Evolutionary conservation across 2,888 invertebrate genomes (phyloP).

Genomic region (Macaria notata): DNA sequence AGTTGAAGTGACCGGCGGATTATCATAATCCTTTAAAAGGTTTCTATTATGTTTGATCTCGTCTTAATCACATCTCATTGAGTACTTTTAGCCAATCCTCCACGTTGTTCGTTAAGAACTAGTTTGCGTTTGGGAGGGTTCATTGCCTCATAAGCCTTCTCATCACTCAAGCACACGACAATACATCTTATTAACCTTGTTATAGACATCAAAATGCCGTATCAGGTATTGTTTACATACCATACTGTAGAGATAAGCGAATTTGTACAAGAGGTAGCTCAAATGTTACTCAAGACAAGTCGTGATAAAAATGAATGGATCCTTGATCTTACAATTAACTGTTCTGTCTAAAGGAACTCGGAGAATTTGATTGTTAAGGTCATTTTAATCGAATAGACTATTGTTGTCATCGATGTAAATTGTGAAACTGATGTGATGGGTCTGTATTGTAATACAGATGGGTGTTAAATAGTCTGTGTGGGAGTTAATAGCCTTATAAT

Average conservation of each 20-base stretch:
- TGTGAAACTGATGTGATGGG: background rate
- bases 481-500: no score
- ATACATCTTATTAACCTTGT: constrained; percentile 24
- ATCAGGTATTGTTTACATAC: constrained; percentile 23
- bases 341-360: constrained; percentile 1
- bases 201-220: constrained; percentile 33
- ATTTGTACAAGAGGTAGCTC: constrained; percentile 33
- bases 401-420: constrained; percentile 1
- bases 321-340: constrained; percentile 9
- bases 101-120: constrained; percentile 57
- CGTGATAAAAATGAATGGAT: constrained; percentile 28
- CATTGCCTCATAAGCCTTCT: constrained; percentile 54
- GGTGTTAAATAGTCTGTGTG: no score
- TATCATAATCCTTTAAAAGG: background rate
- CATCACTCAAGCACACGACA: constrained; percentile 19
- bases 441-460: no score
- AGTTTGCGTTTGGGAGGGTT: constrained; percentile 69
- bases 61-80: constrained; percentile 6
- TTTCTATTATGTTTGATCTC: background rate
- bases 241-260: constrained; percentile 41
- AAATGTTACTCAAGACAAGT: constrained; percentile 23
- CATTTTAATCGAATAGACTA: constrained; percentile 7
- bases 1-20: no score
- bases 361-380: constrained; percentile 12
- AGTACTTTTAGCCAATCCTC: constrained; percentile 36